These are phyloP conservation scores for Dissostichus mawsoni DNA, from an alignment of 2,113 vertebrate species.

Conservation along the genomic window DNA sequence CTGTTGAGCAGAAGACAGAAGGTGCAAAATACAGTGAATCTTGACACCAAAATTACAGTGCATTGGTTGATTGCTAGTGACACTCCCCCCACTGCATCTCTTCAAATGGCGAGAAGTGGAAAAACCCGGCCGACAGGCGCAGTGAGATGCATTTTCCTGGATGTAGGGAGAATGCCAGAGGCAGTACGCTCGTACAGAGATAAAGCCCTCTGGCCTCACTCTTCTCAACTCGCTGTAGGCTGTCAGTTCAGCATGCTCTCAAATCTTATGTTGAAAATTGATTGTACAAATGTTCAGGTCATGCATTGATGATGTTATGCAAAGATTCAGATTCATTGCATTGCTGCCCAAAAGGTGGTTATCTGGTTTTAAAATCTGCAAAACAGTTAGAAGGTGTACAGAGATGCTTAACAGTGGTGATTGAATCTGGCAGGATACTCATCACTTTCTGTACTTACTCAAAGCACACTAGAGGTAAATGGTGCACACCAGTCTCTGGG, in stretches of 20 bases:
- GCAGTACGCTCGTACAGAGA: background rate
- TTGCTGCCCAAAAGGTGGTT: background rate
- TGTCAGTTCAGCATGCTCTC: background rate
- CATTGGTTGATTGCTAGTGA: constrained; percentile 2
- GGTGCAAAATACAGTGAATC: constrained; percentile 23
- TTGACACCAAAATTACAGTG: constrained; percentile 48
- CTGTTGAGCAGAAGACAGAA: constrained; percentile 8
- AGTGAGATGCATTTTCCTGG: constrained; percentile 23
- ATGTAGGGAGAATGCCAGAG: constrained; percentile 13
- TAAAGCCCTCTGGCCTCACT: background rate
- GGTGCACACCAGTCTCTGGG: background rate
- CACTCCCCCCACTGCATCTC: constrained; percentile 11
- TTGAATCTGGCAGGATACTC: background rate
- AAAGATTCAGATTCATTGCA: background rate
- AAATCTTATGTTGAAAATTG: background rate
- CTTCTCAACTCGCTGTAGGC: background rate
- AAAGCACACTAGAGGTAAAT: background rate
- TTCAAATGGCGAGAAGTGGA: background rate
- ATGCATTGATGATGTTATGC: background rate
- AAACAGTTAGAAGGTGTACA: background rate
- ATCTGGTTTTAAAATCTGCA: background rate
- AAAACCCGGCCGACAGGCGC: constrained; percentile 14
- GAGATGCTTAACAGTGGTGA: background rate
- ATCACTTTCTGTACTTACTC: background rate
- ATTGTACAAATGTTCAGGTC: background rate